These are phyloP conservation scores for Drosophila subpulchrella DNA, from an alignment of 1,140 invertebrate species.

Conservation along the genomic window DNA sequence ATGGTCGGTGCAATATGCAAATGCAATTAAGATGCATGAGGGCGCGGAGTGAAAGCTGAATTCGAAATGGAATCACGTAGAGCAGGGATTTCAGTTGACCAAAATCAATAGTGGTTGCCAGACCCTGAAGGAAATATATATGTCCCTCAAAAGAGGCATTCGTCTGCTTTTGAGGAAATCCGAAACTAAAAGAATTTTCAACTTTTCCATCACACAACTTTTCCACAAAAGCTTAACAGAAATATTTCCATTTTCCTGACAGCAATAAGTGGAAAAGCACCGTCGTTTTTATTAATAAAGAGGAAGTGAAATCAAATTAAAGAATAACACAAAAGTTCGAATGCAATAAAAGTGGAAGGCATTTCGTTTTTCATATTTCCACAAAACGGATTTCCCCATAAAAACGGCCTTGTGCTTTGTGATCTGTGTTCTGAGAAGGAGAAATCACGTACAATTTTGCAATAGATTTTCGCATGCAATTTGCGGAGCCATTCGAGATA, in stretches of 20 bases:
- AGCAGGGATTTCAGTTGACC: constrained; percentile 4
- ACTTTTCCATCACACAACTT: constrained; percentile 2
- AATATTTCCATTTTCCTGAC: constrained; percentile 11
- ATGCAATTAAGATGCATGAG: constrained; percentile 66
- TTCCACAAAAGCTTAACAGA: constrained; percentile 3
- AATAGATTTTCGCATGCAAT: constrained; percentile 48
- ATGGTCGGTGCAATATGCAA: constrained; percentile 66
- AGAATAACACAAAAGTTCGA: constrained; percentile 38
- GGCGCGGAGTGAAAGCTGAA: constrained; percentile 30
- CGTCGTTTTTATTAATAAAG: constrained; percentile 15
- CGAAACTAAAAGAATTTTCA: constrained; percentile 2
- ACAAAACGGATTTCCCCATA: constrained; percentile 40
- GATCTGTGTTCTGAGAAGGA: not conserved
- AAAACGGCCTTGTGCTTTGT: constrained; percentile 3
- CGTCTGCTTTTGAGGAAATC: constrained; percentile 1
- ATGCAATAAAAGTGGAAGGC: constrained; percentile 23
- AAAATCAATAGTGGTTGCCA: constrained; percentile 39
- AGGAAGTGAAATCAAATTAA: constrained; percentile 24
- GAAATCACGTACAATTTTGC: constrained; percentile 31
- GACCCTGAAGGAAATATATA: not conserved
- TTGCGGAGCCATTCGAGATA: constrained; percentile 26
- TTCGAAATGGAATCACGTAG: constrained; percentile 49
- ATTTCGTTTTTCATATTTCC: constrained; percentile 19
- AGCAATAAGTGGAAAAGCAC: not conserved
- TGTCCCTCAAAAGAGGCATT: not conserved